Evolutionary conservation across 2,113 vertebrate genomes (phyloP).

Genomic region (Dicaeum eximium): DNA sequence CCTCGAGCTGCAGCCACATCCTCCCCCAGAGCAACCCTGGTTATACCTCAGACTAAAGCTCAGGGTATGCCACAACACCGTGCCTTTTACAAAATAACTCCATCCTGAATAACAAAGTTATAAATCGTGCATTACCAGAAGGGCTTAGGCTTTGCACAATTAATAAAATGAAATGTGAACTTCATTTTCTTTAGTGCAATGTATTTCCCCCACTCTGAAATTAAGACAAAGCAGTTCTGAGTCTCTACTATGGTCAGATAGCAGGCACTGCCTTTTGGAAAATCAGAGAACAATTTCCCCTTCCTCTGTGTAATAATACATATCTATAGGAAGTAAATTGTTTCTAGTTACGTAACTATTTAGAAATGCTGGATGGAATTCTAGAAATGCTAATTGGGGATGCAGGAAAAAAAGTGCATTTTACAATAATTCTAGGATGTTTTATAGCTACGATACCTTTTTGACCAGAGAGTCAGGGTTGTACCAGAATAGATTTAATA

Average conservation of each 20-base stretch:
- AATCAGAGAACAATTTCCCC: not conserved
- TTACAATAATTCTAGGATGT: not conserved
- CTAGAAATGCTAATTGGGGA: not conserved
- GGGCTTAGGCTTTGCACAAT: not conserved
- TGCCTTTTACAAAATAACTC: not conserved
- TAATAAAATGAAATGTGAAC: not conserved
- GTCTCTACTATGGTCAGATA: not conserved
- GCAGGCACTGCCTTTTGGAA: not conserved
- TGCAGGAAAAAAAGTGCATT: not conserved
- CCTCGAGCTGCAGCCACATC: rapidly evolving
- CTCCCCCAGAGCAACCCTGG: not conserved
- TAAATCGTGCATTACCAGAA: not conserved
- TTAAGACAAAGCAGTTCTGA: not conserved
- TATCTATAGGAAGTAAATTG: not conserved
- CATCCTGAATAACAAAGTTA: not conserved
- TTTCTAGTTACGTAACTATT: not conserved
- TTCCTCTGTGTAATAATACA: not conserved
- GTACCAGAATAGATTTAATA: not conserved
- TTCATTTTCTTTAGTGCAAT: not conserved
- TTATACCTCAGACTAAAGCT: not conserved
- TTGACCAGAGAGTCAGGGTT: not conserved
- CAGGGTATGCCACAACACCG: rapidly evolving
- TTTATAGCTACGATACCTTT: not conserved
- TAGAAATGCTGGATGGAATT: not conserved
- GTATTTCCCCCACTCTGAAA: not conserved